A percentile compares a stretch with the other conserved stretches of the same genome.
Evolutionary conservation across 2,888 invertebrate genomes (phyloP).

Genomic region (Horisme vitalbata): DNA sequence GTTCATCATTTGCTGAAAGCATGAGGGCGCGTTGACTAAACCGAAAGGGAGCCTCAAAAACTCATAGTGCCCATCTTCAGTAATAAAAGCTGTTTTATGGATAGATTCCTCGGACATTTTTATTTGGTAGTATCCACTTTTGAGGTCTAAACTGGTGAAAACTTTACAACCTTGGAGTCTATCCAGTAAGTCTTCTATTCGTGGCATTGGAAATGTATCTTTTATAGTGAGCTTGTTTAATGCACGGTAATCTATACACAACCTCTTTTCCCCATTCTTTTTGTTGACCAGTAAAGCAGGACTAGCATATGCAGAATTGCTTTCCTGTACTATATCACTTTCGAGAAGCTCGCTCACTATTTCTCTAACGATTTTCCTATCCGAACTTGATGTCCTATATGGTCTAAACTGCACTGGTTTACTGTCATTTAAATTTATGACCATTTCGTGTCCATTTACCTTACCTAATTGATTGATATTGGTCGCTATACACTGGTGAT

Average conservation of each 20-base stretch:
- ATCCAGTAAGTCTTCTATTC: neutral
- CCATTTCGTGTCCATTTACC: neutral
- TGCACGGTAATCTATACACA: neutral
- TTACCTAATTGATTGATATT: conserved; percentile 1
- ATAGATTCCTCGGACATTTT: neutral
- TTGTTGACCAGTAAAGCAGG: neutral
- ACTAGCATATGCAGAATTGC: conserved; percentile 3
- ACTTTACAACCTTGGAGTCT: neutral
- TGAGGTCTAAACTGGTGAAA: neutral
- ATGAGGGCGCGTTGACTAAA: conserved; percentile 11
- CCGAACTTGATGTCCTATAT: neutral
- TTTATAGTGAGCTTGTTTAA: conserved; percentile 1
- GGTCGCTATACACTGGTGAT: neutral
- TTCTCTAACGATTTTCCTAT: neutral
- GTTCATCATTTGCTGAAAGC: conserved; percentile 16
- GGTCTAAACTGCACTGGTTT: neutral
- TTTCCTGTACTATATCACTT: neutral
- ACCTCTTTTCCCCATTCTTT: neutral
- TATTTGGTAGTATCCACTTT: conserved; percentile 2
- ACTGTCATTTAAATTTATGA: neutral
- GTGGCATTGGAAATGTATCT: conserved; percentile 1
- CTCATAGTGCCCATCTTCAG: conserved; percentile 2
- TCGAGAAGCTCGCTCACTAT: neutral
- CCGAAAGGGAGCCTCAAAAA: conserved; percentile 12
- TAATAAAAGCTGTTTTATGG: neutral